Conservation (phyloP, 2,113 vertebrate genomes). For the Ochotona curzoniae region DNA sequence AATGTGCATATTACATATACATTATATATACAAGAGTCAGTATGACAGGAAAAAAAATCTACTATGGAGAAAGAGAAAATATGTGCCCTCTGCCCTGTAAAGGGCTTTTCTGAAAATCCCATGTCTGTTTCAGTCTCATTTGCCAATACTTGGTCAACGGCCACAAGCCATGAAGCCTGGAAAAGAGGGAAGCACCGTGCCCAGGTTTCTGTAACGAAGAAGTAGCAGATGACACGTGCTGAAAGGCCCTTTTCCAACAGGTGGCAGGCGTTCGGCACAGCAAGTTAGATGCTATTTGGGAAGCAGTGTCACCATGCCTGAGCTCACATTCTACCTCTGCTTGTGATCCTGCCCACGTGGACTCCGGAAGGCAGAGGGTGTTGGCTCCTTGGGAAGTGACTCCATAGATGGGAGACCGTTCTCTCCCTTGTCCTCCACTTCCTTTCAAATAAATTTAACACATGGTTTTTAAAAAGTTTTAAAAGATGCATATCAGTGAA, state of each 20-base stretch:
- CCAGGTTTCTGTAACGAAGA: background rate
- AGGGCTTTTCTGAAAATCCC: background rate
- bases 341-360: no score
- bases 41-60: background rate
- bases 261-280: background rate
- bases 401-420: no score
- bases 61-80: background rate
- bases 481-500: no score
- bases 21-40: background rate
- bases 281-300: no score
- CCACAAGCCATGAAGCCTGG: background rate
- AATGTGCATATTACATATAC: no score
- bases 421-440: no score
- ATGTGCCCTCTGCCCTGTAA: background rate
- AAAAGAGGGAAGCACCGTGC: background rate
- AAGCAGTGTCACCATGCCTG: no score
- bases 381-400: no score
- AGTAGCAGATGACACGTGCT: background rate
- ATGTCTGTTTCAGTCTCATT: constrained; percentile 12
- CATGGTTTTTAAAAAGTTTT: no score
- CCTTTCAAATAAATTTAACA: no score
- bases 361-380: no score
- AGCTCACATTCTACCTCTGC: no score
- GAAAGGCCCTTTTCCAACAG: background rate
- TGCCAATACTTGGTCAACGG: background rate